These are phyloP conservation scores for Proteles cristata DNA, from an alignment of 2,113 vertebrate species.

Conservation along the genomic window DNA sequence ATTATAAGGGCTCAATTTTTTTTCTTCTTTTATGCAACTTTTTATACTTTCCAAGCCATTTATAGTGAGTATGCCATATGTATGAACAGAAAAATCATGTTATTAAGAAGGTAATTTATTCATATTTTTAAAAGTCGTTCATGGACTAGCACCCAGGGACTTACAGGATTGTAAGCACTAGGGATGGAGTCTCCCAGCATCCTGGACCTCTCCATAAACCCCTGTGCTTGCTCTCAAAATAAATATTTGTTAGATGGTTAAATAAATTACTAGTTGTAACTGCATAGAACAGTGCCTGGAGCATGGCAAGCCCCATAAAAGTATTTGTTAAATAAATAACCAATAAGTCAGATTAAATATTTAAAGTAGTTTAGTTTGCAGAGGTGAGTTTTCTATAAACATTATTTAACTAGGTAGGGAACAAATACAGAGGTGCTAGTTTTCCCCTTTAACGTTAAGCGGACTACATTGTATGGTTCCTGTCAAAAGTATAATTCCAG, in stretches of 20 bases:
- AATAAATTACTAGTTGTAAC: neutral
- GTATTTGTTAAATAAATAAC: constrained; percentile 58
- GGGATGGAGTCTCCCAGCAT: accelerated
- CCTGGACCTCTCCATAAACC: neutral
- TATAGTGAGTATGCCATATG: neutral
- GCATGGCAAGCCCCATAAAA: neutral
- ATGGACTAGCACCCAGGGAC: neutral
- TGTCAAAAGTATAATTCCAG: neutral
- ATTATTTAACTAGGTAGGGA: neutral
- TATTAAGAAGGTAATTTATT: neutral
- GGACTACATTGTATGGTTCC: neutral
- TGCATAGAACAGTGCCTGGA: neutral
- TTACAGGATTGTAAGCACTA: neutral
- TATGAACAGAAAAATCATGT: neutral
- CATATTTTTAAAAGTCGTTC: neutral
- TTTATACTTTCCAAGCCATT: neutral
- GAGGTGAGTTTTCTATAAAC: constrained; percentile 45
- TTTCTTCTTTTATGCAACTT: neutral
- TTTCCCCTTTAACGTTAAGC: neutral
- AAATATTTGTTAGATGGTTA: neutral
- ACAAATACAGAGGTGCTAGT: neutral
- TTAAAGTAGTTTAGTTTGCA: neutral
- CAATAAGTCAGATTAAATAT: constrained; percentile 48
- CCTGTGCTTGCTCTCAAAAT: neutral
- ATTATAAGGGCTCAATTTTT: neutral